These are phyloP conservation scores for Microcebus murinus DNA, from an alignment of 2,113 vertebrate genomes.

Conservation along the genomic window DNA sequence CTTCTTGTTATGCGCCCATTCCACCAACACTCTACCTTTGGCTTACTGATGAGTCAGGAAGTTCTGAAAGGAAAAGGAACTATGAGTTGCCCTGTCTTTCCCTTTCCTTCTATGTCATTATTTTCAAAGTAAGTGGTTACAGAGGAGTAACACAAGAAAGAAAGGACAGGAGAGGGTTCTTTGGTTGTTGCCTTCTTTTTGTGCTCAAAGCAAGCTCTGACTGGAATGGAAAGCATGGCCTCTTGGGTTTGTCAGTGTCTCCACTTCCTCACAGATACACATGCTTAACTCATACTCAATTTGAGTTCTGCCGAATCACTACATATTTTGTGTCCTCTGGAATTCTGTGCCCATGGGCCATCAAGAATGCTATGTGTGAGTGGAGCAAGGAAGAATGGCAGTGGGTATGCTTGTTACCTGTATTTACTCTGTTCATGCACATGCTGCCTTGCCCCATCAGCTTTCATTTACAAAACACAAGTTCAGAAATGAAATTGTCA, in stretches of 20 bases:
- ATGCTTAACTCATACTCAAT: background rate
- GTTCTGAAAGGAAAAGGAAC: background rate
- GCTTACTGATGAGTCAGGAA: background rate
- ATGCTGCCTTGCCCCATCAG: background rate
- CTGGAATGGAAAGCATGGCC: background rate
- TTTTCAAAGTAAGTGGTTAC: background rate
- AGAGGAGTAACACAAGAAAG: background rate
- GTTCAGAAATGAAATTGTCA: background rate
- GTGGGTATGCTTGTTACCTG: background rate
- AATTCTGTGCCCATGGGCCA: background rate
- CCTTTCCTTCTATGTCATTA: background rate
- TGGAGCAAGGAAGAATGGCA: background rate
- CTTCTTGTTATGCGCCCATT: background rate
- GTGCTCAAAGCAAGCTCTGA: background rate
- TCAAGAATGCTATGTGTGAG: background rate
- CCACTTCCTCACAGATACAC: background rate
- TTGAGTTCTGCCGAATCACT: background rate
- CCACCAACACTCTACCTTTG: background rate
- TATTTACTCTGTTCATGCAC: background rate
- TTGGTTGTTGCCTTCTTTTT: background rate
- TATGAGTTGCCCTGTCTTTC: background rate
- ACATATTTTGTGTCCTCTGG: background rate
- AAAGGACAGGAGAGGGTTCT: background rate
- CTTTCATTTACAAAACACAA: slow-evolving; percentile 1
- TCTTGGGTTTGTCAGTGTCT: background rate